Evolutionary conservation across 2,113 vertebrate genomes (phyloP).

Genomic region (Halichoeres trimaculatus): DNA sequence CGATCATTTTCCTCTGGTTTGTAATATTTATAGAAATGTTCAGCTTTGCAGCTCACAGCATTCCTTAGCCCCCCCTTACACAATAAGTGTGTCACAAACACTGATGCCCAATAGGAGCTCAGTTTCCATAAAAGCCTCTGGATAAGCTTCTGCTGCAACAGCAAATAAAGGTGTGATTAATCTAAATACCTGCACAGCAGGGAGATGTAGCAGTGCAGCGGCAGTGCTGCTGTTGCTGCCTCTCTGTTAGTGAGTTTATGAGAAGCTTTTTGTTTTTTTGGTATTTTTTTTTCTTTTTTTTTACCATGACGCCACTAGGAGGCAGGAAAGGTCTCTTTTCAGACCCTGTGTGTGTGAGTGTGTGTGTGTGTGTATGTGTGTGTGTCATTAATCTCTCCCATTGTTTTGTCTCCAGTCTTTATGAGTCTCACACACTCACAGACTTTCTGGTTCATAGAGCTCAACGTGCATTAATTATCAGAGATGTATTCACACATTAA

Average conservation of each 20-base stretch:
- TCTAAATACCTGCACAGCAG: neutral
- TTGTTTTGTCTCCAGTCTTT: conserved; percentile 2
- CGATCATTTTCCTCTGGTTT: neutral
- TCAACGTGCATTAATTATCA: neutral
- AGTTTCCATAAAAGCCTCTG: neutral
- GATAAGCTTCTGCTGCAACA: neutral
- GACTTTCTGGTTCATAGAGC: neutral
- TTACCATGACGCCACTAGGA: conserved; percentile 70
- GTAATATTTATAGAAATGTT: neutral
- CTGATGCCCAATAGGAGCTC: neutral
- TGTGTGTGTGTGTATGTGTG: too few relatives aligned
- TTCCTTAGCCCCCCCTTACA: neutral
- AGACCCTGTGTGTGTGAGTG: neutral
- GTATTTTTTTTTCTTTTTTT: neutral
- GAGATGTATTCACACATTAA: conserved; percentile 8
- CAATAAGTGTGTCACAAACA: neutral
- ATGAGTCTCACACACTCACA: conserved; percentile 1
- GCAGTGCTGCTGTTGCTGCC: neutral
- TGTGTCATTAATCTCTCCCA: neutral
- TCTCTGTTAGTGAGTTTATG: neutral
- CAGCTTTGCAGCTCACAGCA: neutral
- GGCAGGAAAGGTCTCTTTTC: conserved; percentile 70
- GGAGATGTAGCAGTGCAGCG: neutral
- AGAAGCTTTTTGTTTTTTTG: neutral
- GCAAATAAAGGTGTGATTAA: neutral